Evolutionary conservation across 2,888 invertebrate genomes (phyloP), one percentile per base, ranked within the genome.

Genomic region (Microctonus aethiopoides): DNA sequence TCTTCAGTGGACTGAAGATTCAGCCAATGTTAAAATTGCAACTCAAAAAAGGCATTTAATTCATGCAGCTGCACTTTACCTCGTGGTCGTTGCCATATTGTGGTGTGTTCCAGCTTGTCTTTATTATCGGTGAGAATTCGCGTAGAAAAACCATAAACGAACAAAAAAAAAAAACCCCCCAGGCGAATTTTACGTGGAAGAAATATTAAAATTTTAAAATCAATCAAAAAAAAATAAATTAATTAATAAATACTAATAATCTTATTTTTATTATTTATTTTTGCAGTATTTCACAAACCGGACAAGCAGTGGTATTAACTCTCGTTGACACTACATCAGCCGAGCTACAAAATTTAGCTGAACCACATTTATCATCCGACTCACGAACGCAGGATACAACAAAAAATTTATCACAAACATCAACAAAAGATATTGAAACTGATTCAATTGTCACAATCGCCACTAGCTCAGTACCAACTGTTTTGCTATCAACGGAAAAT

Each of bases 241-340:
- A 9, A 16, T 6, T 6, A 16, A 46, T n/a, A 16, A n/a, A n/a
- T 29, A 29, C 7, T 29, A 5, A 29, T 29, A 5, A 5, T 29
- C 29, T 29, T 29, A 5, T 29, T 20, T 46, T 20, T 13, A 1
- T 46, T 22, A n/a, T 66, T 71, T 64, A 1, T 66, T 29, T 64
- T 76, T 61, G 4, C 88, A 92, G 91, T 85, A 89, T 91, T 87
- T 89, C 91, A 83, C 91, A 91, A 87, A 89, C 90, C 57, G 91
- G 81, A 7, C 90, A 91, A 79, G 83, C 86, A 39, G 89, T 91
- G 67, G 89, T 91, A 75, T 87, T 91, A 79, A 90, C 91, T 63
- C 84, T 91, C 75, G 89, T 89, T 74, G 91, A 91, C 79, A 90
- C 89, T 73, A 90, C 90, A 72, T 89, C 90, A 73, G 88, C 90